Percentiles rank a stretch among this genome's conserved stretches.
These are phyloP conservation scores for Noctua janthina DNA, from an alignment of 2,888 invertebrate genomes.

Conservation along the genomic window DNA sequence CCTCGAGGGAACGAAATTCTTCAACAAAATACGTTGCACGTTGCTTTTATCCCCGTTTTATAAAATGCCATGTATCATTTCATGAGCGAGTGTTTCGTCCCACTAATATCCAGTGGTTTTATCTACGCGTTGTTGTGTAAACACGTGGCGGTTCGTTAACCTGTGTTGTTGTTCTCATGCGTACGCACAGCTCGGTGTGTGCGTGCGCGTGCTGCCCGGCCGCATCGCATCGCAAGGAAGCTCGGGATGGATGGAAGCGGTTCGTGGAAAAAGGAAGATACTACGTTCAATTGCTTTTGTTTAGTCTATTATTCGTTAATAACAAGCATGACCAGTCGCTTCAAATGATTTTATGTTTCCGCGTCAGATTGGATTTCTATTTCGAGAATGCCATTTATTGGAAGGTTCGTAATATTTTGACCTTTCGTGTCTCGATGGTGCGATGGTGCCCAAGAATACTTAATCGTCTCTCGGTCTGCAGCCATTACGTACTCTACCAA, in stretches of 20 bases:
- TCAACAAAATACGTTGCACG: conserved; percentile 7
- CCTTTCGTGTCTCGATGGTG: conserved; percentile 16
- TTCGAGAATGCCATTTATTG: conserved; percentile 28
- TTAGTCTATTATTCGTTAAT: conserved; percentile 33
- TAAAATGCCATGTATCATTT: conserved; percentile 14
- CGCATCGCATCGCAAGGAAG: conserved; percentile 47
- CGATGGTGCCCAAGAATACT: conserved; percentile 20
- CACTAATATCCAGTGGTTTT: conserved; percentile 63
- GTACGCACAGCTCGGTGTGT: conserved; percentile 67
- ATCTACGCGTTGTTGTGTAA: conserved; percentile 75
- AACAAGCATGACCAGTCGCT: conserved; percentile 22
- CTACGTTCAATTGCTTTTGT: conserved; percentile 34
- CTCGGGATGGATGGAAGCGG: conserved; percentile 47
- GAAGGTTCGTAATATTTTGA: conserved; percentile 10
- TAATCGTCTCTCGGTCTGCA: conserved; percentile 5
- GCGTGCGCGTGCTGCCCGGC: conserved; percentile 56
- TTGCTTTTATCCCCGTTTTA: conserved; percentile 5
- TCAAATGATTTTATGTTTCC: conserved; percentile 18
- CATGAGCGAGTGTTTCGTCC: conserved; percentile 39
- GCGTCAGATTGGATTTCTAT: conserved; percentile 23
- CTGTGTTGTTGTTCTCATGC: conserved; percentile 72
- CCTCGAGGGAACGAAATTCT: neutral
- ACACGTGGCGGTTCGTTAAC: conserved; percentile 84
- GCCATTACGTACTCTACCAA: neutral
- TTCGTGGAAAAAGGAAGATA: conserved; percentile 54